Base-by-base conservation (phyloP, 2,113 vertebrate species). In the Scalopus aquaticus region DNA sequence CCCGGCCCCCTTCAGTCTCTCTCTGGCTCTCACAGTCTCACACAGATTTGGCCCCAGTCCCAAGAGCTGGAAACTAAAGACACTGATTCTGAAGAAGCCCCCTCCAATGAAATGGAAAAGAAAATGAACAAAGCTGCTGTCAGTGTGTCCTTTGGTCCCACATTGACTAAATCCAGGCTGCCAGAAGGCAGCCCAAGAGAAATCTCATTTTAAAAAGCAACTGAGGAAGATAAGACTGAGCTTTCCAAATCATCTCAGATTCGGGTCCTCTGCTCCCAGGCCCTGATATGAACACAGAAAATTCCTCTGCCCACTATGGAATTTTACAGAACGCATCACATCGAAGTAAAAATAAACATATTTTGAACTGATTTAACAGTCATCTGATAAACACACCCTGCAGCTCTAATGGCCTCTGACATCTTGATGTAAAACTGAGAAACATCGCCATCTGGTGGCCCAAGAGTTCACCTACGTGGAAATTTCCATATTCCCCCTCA, bases 361-460 rank as follows among this genome's bases (percentile, higher is more conserved):
- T 82, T 58, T 73, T 46, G 11, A 85, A 17, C 86, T 0, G 83
- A 56, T 54, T 86, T 64, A 28, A 90, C 5, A 69, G 69, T 65
- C 51, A 2, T 49, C 69, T 32, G 72, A 39, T 20, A 64, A 54
- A 56, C 56, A 93, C 4, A 0, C 32, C 44, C 85, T 67, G 92
- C 32, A 74, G 58, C 30, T 58, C 24, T 35, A 49, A 81, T 2
- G 58, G 37, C 19, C 93, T 46, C 58, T 20, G 6, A 4, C 3
- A 15, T 20, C 76, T 80, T 56, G 58, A 51, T 95, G 84, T 93
- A 94, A 96, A 91, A 62, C 92, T 96, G 77, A 95, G 95, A 93
- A 65, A 96, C 95, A 98, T 93, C 94, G 95, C 98, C 98, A 98
- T 92, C 98, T 98, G 92, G 95, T 95, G 98, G 94, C 65, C 22